Percentiles rank a stretch among this genome's conserved stretches.
Evolutionary conservation across 2,888 invertebrate genomes (phyloP).

Genomic region (Cartodere bifasciata): DNA sequence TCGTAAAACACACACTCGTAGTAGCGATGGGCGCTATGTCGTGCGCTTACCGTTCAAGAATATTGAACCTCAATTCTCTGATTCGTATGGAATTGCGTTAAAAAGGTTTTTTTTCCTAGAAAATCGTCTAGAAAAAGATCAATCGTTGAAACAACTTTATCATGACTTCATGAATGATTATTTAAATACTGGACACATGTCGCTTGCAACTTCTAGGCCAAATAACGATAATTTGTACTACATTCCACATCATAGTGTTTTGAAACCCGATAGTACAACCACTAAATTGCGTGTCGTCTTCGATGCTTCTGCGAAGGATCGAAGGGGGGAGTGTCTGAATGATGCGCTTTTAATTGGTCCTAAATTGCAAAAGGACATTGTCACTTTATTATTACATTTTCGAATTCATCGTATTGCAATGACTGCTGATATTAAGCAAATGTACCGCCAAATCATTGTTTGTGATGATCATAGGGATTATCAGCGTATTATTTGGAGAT

Average conservation of each 20-base stretch:
- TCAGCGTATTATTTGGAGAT: constrained; percentile 17
- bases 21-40: constrained; percentile 2
- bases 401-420: constrained; percentile 9
- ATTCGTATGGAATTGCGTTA: constrained; percentile 3
- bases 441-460: constrained; percentile 15
- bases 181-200: constrained; percentile 10
- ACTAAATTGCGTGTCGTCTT: constrained; percentile 11
- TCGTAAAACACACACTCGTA: not conserved
- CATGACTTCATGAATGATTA: constrained; percentile 12
- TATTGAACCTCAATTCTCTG: not conserved
- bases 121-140: constrained; percentile 2
- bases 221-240: constrained; percentile 3
- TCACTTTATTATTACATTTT: constrained; percentile 8
- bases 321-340: constrained; percentile 8
- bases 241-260: constrained; percentile 13
- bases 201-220: not conserved
- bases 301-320: constrained; percentile 7
- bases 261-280: constrained; percentile 1
- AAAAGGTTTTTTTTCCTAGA: constrained; percentile 5
- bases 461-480: constrained; percentile 9
- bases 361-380: constrained; percentile 12
- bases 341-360: constrained; percentile 10
- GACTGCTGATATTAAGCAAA: constrained; percentile 12
- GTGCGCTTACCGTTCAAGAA: constrained; percentile 4
- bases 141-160: not conserved